Percentiles rank a stretch among this genome's conserved stretches.
Evolutionary conservation across 2,888 invertebrate species (phyloP).

Genomic region (Leucozona laternaria): DNA sequence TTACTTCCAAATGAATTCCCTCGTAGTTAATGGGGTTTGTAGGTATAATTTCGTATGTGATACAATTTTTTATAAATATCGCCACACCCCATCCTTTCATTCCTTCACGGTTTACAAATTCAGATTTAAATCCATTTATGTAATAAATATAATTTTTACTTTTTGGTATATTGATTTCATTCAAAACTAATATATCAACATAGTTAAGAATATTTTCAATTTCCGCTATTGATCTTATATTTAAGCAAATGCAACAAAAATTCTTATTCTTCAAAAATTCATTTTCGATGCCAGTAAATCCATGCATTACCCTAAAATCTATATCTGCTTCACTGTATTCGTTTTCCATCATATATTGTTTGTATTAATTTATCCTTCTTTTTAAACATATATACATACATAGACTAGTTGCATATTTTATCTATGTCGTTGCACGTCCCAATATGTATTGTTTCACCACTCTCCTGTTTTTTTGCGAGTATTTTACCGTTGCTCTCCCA

Average conservation of each 20-base stretch:
- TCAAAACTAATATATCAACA: constrained; percentile 19
- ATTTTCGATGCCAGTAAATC: constrained; percentile 5
- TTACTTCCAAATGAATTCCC: constrained; percentile 39
- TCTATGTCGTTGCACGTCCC: no score
- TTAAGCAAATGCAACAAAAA: neutral
- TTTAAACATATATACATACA: no score
- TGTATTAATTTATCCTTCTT: no score
- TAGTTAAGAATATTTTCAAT: constrained; percentile 17
- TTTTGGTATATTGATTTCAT: constrained; percentile 25
- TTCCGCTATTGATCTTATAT: constrained; percentile 11
- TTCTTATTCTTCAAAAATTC: constrained; percentile 3
- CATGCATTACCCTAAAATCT: neutral
- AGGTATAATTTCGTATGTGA: constrained; percentile 33
- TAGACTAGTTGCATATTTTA: no score
- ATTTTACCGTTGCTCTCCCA: no score
- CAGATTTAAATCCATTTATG: constrained; percentile 21
- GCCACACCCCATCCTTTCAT: constrained; percentile 36
- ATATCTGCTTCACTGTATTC: no score
- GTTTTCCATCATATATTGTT: no score
- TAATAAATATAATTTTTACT: constrained; percentile 4
- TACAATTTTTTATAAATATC: constrained; percentile 41
- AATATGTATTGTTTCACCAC: no score
- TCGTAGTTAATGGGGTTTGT: constrained; percentile 26
- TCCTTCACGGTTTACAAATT: constrained; percentile 36
- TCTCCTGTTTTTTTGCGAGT: no score